Conservation (phyloP, 2,888 invertebrate genomes). For the Pomacea canaliculata region DNA sequence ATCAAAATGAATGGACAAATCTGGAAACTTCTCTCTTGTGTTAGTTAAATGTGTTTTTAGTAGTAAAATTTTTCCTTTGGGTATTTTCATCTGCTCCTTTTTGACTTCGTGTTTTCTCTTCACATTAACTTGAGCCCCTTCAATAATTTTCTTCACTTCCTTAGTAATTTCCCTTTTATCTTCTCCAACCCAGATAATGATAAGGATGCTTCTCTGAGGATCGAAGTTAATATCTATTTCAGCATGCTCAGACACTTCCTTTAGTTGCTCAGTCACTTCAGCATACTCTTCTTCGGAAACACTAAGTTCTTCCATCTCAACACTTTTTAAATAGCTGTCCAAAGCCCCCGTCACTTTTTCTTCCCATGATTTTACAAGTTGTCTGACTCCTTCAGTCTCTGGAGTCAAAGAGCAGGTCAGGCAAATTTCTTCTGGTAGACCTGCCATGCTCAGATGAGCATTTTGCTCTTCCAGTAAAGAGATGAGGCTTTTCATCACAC, state of each 20-base stretch:
- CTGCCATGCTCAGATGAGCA: constrained; percentile 1
- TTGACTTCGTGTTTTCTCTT: constrained; percentile 5
- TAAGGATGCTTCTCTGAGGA: neutral
- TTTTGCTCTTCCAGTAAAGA: neutral
- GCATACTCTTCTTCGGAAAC: constrained; percentile 10
- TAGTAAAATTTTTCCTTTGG: neutral
- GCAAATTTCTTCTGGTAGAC: neutral
- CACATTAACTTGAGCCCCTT: neutral
- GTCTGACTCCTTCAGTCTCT: neutral
- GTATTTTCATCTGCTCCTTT: neutral
- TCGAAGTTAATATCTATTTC: neutral
- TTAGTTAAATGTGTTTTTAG: constrained; percentile 2
- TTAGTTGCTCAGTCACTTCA: neutral
- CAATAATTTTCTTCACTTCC: neutral
- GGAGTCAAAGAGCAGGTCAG: constrained; percentile 7
- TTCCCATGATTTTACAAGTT: constrained; percentile 6
- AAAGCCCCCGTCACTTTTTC: neutral
- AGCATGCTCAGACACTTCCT: neutral
- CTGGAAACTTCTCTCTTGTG: neutral
- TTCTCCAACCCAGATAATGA: constrained; percentile 3
- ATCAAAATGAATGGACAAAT: neutral
- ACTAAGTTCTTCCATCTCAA: neutral
- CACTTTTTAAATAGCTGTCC: neutral
- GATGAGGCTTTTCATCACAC: neutral
- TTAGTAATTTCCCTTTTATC: neutral